phyloP scores from a whole-genome alignment of 2,113 vertebrate genomes.

The Trogon melanurus region DNA sequence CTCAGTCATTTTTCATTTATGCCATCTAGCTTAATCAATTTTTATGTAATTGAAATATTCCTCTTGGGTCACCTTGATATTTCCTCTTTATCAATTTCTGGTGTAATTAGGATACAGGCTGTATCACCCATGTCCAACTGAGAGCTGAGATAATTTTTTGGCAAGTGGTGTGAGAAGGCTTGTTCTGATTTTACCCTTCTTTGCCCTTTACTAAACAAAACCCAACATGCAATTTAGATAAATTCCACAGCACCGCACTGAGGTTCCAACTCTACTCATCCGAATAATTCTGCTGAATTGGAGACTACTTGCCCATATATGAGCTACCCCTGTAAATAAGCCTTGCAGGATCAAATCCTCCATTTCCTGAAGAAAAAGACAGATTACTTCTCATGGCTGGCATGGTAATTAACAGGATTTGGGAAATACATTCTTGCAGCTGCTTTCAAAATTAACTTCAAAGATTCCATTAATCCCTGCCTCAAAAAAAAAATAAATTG shows the following conservation, averaged over 20 bases:
- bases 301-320: neutral
- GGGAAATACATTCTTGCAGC: slow-evolving; percentile 47
- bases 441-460: slow-evolving; percentile 66
- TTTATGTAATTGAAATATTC: neutral
- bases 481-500: slow-evolving; percentile 20
- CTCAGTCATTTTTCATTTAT: neutral
- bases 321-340: slow-evolving; percentile 5
- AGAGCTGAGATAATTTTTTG: slow-evolving; percentile 2
- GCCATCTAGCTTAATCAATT: neutral
- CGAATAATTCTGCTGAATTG: neutral
- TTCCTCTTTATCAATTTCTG: neutral
- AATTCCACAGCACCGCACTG: neutral
- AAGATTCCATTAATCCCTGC: slow-evolving; percentile 61
- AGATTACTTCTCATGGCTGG: slow-evolving; percentile 50
- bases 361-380: neutral
- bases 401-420: slow-evolving; percentile 65
- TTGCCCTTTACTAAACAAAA: neutral
- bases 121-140: neutral
- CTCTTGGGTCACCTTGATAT: neutral
- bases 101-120: neutral
- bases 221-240: neutral
- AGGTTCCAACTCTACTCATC: neutral
- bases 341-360: slow-evolving; percentile 14
- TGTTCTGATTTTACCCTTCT: neutral
- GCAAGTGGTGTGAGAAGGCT: neutral